A percentile compares a stretch with the other conserved stretches of the same genome.
Conservation (phyloP, 2,113 vertebrate species). For the Coptodon bakossiorum region DNA sequence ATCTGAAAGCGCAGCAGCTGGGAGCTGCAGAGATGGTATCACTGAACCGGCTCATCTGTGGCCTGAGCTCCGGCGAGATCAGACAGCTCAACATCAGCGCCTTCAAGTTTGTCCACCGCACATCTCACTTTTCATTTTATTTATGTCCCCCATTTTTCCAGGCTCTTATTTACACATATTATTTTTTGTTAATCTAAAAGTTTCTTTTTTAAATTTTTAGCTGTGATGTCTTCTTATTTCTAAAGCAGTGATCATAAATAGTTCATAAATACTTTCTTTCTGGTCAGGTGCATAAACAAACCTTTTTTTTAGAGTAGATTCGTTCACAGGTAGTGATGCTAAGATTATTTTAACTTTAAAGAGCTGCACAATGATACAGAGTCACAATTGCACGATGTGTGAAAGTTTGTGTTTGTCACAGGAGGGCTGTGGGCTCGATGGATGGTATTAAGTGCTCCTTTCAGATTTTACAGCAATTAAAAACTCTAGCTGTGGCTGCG, state of each 20-base stretch:
- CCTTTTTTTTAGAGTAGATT: neutral
- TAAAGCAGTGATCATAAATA: neutral
- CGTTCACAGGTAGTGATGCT: neutral
- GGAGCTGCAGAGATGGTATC: slow-evolving; percentile 34
- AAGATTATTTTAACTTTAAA: neutral
- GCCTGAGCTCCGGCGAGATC: slow-evolving; percentile 45
- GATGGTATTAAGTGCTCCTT: slow-evolving; percentile 30
- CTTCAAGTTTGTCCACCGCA: slow-evolving; percentile 54
- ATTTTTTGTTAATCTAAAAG: neutral
- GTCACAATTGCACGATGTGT: neutral
- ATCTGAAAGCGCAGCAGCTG: slow-evolving; percentile 16
- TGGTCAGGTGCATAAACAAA: neutral
- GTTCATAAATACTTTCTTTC: neutral
- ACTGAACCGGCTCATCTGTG: slow-evolving; percentile 65
- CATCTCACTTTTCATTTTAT: neutral
- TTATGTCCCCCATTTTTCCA: neutral
- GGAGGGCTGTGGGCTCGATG: slow-evolving; percentile 56
- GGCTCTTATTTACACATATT: neutral
- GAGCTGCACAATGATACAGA: neutral
- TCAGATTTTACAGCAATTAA: slow-evolving; percentile 8
- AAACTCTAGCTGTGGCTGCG: slow-evolving; percentile 22
- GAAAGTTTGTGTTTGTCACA: slow-evolving; percentile 6
- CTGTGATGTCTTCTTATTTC: neutral
- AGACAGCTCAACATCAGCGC: slow-evolving; percentile 16
- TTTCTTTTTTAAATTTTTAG: neutral